phyloP scores from a whole-genome alignment of 2,888 invertebrate genomes.

The Fissipunctia ypsillon region DNA sequence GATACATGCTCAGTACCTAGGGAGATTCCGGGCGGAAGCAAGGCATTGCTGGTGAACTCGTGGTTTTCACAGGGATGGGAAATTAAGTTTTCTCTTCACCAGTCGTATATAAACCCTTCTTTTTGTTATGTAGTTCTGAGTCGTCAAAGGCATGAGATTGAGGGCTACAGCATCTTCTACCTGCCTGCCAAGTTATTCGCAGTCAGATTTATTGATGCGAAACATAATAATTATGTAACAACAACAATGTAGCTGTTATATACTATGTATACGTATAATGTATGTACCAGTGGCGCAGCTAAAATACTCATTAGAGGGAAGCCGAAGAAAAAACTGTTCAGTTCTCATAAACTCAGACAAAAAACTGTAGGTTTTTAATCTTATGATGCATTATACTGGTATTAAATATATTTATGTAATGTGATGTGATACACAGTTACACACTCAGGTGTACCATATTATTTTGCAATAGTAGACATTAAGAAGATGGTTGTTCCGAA shows the following conservation, averaged over 20 bases:
- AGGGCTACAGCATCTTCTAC: background rate
- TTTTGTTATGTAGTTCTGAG: background rate
- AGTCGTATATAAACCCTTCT: background rate
- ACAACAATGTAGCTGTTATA: background rate
- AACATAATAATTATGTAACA: background rate
- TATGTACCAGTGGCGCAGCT: too few species aligned
- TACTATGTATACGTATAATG: slow-evolving; percentile 9
- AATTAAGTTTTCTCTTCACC: background rate
- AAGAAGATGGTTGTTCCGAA: too few species aligned
- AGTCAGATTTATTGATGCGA: background rate
- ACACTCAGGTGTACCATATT: too few species aligned
- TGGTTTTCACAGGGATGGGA: background rate
- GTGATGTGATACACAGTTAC: too few species aligned
- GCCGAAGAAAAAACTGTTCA: too few species aligned
- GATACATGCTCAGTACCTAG: too few species aligned
- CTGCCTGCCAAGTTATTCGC: background rate
- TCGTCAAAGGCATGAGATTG: background rate
- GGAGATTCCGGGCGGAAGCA: background rate
- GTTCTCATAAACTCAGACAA: too few species aligned
- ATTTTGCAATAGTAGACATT: too few species aligned
- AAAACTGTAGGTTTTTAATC: too few species aligned
- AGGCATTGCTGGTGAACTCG: background rate
- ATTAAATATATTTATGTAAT: too few species aligned
- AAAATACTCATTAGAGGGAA: too few species aligned
- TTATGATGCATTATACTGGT: too few species aligned